phyloP scores from a whole-genome alignment of 2,888 invertebrate genomes.

The Coenonympha arcania region DNA sequence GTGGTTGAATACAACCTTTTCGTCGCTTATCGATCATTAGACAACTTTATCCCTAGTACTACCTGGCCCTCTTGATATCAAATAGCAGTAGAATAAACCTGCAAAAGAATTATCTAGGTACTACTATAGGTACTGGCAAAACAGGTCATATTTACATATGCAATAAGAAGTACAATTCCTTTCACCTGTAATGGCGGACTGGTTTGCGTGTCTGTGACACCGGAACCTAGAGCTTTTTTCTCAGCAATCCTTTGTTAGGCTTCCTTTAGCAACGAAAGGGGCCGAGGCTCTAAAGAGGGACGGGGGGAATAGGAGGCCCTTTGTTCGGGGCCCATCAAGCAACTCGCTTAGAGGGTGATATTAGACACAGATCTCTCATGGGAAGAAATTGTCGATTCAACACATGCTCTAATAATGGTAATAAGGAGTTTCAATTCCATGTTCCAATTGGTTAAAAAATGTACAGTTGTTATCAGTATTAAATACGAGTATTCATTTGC shows the following conservation, averaged over 20 bases:
- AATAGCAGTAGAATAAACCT: constrained; percentile 7
- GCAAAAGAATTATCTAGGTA: background rate
- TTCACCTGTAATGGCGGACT: constrained; percentile 17
- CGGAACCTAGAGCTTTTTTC: constrained; percentile 64
- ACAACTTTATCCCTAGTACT: background rate
- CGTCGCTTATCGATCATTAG: no score
- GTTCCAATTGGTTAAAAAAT: no score
- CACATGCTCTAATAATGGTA: no score
- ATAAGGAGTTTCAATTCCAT: no score
- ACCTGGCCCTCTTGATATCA: background rate
- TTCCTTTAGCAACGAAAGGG: constrained; percentile 39
- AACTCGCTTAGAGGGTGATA: background rate
- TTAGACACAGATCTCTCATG: background rate
- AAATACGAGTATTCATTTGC: no score
- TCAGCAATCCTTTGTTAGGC: constrained; percentile 55
- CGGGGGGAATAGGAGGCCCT: constrained; percentile 30
- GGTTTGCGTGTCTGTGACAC: constrained; percentile 57
- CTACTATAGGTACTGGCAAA: constrained; percentile 5
- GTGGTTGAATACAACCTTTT: no score
- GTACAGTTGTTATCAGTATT: no score
- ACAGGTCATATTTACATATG: constrained; percentile 18
- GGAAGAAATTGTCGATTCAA: no score
- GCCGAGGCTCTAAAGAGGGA: constrained; percentile 32
- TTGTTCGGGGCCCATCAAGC: constrained; percentile 33
- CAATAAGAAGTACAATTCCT: constrained; percentile 24